Conservation (phyloP, 2,113 vertebrate genomes). For the Sigmodon hispidus region DNA sequence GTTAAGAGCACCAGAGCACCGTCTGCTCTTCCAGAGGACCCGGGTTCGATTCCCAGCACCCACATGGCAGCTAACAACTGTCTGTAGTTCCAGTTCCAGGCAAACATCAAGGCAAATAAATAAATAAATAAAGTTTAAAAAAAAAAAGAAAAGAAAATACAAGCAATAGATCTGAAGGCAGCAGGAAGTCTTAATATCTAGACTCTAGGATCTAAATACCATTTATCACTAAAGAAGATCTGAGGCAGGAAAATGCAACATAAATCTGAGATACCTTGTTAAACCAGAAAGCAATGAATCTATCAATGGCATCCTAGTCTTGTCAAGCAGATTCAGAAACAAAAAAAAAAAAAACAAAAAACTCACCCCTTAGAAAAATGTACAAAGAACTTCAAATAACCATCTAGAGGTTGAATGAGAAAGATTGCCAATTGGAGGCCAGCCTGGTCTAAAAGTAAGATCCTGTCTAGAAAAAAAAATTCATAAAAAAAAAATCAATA, state of each 20-base stretch:
- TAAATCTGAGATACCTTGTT: slow-evolving; percentile 20
- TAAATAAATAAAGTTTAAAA: too few relatives aligned
- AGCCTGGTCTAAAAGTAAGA: background rate
- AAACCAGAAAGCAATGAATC: slow-evolving; percentile 6
- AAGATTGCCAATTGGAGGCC: background rate
- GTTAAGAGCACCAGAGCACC: too few relatives aligned
- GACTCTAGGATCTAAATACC: slow-evolving; percentile 10
- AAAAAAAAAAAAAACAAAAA: background rate
- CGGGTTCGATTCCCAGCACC: too few relatives aligned
- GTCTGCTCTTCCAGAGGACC: too few relatives aligned
- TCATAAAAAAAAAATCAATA: background rate
- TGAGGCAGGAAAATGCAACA: background rate
- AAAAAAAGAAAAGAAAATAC: too few relatives aligned
- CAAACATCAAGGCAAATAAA: too few relatives aligned
- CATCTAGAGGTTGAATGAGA: background rate
- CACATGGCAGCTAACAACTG: too few relatives aligned
- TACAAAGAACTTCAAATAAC: slow-evolving; percentile 10
- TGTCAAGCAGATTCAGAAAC: slow-evolving; percentile 14
- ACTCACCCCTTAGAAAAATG: background rate
- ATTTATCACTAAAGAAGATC: background rate
- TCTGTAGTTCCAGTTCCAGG: too few relatives aligned
- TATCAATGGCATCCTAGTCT: background rate
- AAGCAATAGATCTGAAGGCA: background rate
- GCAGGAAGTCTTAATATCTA: background rate
- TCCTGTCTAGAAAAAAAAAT: background rate